Evolutionary conservation across 2,888 invertebrate species (phyloP).

Genomic region (Caenorhabditis sinica): DNA sequence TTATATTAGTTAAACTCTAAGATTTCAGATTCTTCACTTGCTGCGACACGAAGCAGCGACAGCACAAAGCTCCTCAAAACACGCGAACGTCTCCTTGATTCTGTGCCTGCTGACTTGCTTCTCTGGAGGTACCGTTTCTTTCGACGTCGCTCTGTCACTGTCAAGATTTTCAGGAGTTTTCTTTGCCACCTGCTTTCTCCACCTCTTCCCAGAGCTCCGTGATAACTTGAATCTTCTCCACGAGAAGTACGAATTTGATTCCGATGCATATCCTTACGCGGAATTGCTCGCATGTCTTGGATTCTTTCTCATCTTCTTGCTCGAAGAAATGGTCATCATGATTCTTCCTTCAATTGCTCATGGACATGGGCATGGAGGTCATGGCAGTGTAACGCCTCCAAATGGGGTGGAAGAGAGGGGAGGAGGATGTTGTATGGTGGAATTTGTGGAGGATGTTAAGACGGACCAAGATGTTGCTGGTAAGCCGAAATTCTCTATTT

Average conservation of each 20-base stretch:
- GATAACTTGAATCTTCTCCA: slow-evolving; percentile 75
- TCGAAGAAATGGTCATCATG: slow-evolving; percentile 82
- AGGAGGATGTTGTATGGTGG: slow-evolving; percentile 69
- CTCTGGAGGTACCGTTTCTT: slow-evolving; percentile 85
- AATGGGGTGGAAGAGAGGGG: background rate
- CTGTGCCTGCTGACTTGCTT: slow-evolving; percentile 86
- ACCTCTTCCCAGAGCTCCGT: slow-evolving; percentile 86
- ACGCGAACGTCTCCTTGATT: slow-evolving; percentile 79
- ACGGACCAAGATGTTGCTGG: slow-evolving; percentile 31
- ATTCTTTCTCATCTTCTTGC: slow-evolving; percentile 83
- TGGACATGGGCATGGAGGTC: slow-evolving; percentile 75
- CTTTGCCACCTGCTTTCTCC: slow-evolving; percentile 86
- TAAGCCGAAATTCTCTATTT: slow-evolving; percentile 12
- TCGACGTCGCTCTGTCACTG: too few relatives aligned
- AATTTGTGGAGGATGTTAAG: slow-evolving; percentile 4
- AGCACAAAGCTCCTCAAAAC: slow-evolving; percentile 74
- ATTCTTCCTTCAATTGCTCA: slow-evolving; percentile 80
- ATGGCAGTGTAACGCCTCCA: slow-evolving; percentile 44
- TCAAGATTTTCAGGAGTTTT: slow-evolving; percentile 85
- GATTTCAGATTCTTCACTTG: slow-evolving; percentile 75
- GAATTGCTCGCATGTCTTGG: slow-evolving; percentile 82
- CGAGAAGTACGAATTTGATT: background rate
- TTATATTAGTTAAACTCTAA: too few relatives aligned
- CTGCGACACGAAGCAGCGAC: slow-evolving; percentile 80
- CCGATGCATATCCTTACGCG: slow-evolving; percentile 80